Evolutionary conservation across 2,113 vertebrate genomes (phyloP).

Genomic region (Dicerorhinus sumatrensis): DNA sequence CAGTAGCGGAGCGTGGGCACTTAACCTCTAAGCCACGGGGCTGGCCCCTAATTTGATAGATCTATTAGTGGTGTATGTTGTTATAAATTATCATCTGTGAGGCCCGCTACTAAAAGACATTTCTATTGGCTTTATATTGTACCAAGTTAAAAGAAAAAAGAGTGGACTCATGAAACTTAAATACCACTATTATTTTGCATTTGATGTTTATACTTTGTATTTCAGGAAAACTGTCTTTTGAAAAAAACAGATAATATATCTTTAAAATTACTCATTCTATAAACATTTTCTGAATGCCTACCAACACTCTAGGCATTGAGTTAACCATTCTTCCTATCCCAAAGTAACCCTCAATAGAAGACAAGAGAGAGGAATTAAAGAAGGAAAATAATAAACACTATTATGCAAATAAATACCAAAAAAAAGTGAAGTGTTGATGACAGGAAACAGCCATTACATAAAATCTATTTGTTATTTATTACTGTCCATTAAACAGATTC

Average conservation of each 20-base stretch:
- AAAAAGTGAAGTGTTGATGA: background rate
- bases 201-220: background rate
- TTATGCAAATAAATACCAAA: background rate
- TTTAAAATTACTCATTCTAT: background rate
- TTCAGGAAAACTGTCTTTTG: background rate
- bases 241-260: background rate
- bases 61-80: background rate
- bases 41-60: background rate
- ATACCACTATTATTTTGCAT: background rate
- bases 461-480: background rate
- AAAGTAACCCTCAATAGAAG: background rate
- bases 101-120: too few relatives aligned
- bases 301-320: background rate
- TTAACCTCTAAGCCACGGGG: too few relatives aligned
- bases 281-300: background rate
- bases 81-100: background rate
- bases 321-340: background rate
- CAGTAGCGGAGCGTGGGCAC: too few relatives aligned
- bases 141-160: background rate
- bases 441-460: background rate
- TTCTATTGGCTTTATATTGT: background rate
- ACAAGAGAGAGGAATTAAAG: background rate
- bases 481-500: background rate
- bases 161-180: background rate
- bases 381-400: background rate